Evolutionary conservation across 2,113 vertebrate species (phyloP), one percentile per base, ranked within the genome.

Genomic region (Passer montanus): DNA sequence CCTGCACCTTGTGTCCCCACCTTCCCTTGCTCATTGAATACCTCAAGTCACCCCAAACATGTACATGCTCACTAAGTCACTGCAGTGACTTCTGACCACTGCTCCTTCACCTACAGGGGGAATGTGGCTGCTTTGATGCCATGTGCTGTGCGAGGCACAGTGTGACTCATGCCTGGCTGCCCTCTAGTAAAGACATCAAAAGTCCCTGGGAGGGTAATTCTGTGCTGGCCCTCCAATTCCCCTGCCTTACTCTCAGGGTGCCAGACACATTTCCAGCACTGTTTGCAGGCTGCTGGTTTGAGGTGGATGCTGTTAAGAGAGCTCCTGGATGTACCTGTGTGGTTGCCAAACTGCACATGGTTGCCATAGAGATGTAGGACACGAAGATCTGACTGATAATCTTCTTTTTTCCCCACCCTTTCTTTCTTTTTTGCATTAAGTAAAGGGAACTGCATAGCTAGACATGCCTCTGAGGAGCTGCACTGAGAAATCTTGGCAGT

Each of bases 361-460:
- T 97, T 98, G 94, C 97, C 87, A 95, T 97, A 92, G 98, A 97
- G 95, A 98, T 88, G 69, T 50, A 43, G 53, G 85, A 94, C 64
- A 94, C 3, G 0, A 26, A 67, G 95, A 94, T 92, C 87, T 80
- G 70, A 52, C 85, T 76, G 87, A 90, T 95, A 85, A 62, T 50
- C 15, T 1, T 77, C 41, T 67, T 46, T 76, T 43, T 6, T 1
- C 30, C 30, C 47, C 56, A 37, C 31, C 15, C 49, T 84, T 94
- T 77, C 59, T 73, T 87, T 89, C 52, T 73, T 91, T 91, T 86
- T 78, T 50, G 46, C 15, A 11, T 47, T 28, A 66, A 91, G 52
- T 41, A 79, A 89, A 93, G 72, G 74, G 55, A 63, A 75, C 35
- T 31, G 55, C 39, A 52, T 37, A 46, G 75, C 39, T 67, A 39